Evolutionary conservation across 2,797 vertebrate genomes (phyloP), one percentile per base, ranked within the genome.

Genomic region (Zalophus californianus): DNA sequence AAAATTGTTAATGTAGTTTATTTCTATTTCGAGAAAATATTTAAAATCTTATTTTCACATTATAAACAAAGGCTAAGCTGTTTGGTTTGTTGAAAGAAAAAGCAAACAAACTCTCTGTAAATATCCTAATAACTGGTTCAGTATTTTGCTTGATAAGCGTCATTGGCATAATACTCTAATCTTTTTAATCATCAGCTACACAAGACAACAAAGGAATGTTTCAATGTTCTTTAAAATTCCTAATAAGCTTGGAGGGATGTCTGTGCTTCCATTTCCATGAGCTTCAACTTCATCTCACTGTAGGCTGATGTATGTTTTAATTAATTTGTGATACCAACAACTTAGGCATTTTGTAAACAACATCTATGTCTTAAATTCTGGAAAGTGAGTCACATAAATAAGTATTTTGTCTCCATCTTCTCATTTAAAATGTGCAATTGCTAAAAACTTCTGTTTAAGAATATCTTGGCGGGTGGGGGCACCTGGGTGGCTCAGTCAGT

Each of bases 151-250:
- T 93, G 44, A 78, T 35, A 68, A 91, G 75, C 77, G 62, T 62
- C 90, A 79, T 41, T 86, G 21, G 72, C 35, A 94, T 95, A 95
- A 90, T 84, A 83, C 2, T 66, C 84, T 3, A 52, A 52, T 73
- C 50, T 93, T 87, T 72, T 91, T 70, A 97, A 97, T 70, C 89
- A 70, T 54, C 73, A 96, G 20, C 44, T 96, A 94, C 14, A 92
- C 23, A 94, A 72, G 9, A 60, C 54, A 92, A 35, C 77, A 95
- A 92, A 79, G 80, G 56, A 97, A 73, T 32, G 29, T 64, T 50
- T 52, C 5, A 87, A 48, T 66, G 93, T 64, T 96, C 68, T 41
- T 73, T 18, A 96, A 96, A 86, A 96, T 82, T 97, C 50, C 18
- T 96, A 94, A 90, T 82, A 83, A 9, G 25, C 23, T 90, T 66